Evolutionary conservation across 1,140 invertebrate species (phyloP).

Genomic region (Diabrotica undecimpunctata): DNA sequence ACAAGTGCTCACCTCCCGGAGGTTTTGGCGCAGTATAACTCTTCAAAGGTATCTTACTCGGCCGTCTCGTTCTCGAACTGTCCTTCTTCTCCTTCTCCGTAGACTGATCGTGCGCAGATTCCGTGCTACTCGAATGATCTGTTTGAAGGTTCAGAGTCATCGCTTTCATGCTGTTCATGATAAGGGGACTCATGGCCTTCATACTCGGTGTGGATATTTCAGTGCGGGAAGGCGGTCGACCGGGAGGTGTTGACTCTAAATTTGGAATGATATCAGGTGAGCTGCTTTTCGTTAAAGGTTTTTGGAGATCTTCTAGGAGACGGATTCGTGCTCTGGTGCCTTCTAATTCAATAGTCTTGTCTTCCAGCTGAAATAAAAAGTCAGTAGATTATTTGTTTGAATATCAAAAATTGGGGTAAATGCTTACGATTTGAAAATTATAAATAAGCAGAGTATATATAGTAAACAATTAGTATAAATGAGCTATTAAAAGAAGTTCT

Average conservation of each 20-base stretch:
- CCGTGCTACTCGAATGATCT: constrained; percentile 59
- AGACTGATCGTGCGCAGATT: constrained; percentile 59
- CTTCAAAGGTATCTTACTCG: constrained; percentile 68
- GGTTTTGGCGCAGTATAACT: constrained; percentile 55
- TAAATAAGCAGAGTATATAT: too few species aligned
- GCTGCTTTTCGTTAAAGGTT: constrained; percentile 25
- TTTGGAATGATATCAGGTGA: constrained; percentile 50
- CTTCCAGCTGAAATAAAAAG: constrained; percentile 60
- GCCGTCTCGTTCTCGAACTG: constrained; percentile 48
- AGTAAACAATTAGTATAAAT: too few species aligned
- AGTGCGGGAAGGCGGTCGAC: constrained; percentile 22
- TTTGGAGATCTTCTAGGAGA: constrained; percentile 58
- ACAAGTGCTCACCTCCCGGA: constrained; percentile 41
- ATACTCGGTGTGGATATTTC: constrained; percentile 49
- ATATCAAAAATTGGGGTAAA: too few species aligned
- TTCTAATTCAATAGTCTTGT: constrained; percentile 76
- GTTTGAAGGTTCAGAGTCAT: constrained; percentile 54
- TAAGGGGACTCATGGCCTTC: constrained; percentile 54
- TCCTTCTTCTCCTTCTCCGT: constrained; percentile 35
- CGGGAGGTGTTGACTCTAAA: constrained; percentile 44
- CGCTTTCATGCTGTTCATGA: constrained; percentile 52
- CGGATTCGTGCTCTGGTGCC: constrained; percentile 71
- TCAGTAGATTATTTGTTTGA: too few species aligned
- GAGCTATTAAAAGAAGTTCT: too few species aligned
- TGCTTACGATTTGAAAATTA: too few species aligned